phyloP scores from a whole-genome alignment of 92 coral and sea anemone genomes.

The Porites divaricata region DNA sequence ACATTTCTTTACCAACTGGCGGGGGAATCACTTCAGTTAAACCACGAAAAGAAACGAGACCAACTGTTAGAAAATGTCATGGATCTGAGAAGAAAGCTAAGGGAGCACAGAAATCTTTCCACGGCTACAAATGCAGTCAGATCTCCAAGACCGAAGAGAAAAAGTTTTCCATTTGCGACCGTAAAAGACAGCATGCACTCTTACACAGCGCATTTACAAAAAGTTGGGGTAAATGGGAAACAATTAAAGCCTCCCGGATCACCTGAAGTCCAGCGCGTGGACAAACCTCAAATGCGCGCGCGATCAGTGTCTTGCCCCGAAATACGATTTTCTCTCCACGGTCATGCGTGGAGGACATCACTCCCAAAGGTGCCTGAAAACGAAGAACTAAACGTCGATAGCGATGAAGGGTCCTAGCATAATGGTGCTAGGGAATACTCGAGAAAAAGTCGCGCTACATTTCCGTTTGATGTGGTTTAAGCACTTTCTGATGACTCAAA shows the following conservation, averaged over 20 bases:
- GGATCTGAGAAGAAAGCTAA: conserved; percentile 61
- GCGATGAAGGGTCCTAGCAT: conserved; percentile 40
- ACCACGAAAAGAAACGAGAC: conserved; percentile 62
- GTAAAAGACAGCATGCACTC: conserved; percentile 66
- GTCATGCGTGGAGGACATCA: conserved; percentile 85
- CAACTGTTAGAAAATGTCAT: conserved; percentile 59
- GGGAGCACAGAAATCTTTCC: conserved; percentile 54
- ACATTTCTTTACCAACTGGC: conserved; percentile 67
- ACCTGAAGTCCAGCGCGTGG: conserved; percentile 72
- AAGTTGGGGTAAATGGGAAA: conserved; percentile 39
- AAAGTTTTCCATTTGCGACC: conserved; percentile 55
- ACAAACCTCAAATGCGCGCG: conserved; percentile 79
- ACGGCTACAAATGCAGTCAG: conserved; percentile 68
- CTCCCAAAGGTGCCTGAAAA: conserved; percentile 88
- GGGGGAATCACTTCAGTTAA: conserved; percentile 53
- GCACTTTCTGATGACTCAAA: not conserved
- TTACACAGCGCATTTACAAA: conserved; percentile 61
- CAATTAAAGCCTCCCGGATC: conserved; percentile 67
- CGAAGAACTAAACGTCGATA: conserved; percentile 69
- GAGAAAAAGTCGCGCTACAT: not conserved
- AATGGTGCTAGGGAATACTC: no score
- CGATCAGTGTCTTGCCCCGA: conserved; percentile 93
- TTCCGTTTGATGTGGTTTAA: not conserved
- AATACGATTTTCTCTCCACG: conserved; percentile 63
- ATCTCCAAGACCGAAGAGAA: conserved; percentile 87